A percentile compares a stretch with the other conserved stretches of the same genome.
Conservation (phyloP, 2,888 invertebrate species). For the Amblyteles armatorius region DNA sequence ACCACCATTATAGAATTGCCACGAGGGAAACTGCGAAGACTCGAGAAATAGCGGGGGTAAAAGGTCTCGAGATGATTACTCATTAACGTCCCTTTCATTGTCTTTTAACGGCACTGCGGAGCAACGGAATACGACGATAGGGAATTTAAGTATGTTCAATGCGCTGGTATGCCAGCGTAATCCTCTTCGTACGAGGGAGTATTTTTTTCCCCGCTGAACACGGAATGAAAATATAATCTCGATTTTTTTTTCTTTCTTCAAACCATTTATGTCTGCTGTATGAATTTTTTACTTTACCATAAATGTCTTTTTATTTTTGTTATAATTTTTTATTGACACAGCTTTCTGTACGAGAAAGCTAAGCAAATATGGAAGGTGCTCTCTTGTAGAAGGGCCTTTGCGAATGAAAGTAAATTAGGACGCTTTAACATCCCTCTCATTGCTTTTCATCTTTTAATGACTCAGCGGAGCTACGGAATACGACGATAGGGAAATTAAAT, state of each 20-base stretch:
- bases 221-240: neutral
- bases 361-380: too few species aligned
- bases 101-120: constrained; percentile 7
- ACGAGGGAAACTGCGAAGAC: constrained; percentile 25
- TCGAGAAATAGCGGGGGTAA: constrained; percentile 13
- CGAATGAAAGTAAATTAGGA: too few species aligned
- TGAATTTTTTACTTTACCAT: neutral
- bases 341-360: too few species aligned
- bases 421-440: too few species aligned
- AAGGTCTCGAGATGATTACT: constrained; percentile 41
- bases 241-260: neutral
- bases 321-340: too few species aligned
- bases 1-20: constrained; percentile 40
- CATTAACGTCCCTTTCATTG: constrained; percentile 44
- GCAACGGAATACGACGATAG: neutral
- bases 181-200: neutral
- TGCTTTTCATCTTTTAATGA: too few species aligned
- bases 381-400: too few species aligned
- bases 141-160: constrained; percentile 18
- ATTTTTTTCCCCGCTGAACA: neutral
- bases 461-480: too few species aligned
- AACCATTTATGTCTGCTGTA: neutral
- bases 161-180: neutral
- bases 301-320: neutral
- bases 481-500: too few species aligned